phyloP scores from a whole-genome alignment of 2,113 vertebrate species.

The Podilymbus podiceps region DNA sequence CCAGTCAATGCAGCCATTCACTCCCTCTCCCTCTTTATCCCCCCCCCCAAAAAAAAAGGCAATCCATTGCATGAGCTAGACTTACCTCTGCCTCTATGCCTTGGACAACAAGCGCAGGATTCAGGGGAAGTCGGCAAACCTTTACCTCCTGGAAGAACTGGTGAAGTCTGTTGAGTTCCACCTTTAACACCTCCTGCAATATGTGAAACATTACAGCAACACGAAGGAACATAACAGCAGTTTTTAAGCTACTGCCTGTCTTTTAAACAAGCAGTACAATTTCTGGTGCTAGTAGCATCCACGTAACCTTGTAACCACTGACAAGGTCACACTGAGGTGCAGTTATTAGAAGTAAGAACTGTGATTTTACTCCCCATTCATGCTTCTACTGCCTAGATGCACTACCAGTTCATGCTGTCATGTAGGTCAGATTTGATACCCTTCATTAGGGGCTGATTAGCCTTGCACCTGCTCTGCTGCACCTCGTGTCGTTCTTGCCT shows the following conservation, averaged over 20 bases:
- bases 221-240: not conserved
- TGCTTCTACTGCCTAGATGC: not conserved
- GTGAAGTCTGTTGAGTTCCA: conserved; percentile 61
- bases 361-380: not conserved
- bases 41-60: rapidly evolving
- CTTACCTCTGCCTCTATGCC: conserved; percentile 66
- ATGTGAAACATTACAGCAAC: not conserved
- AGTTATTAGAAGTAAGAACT: not conserved
- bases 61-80: not conserved
- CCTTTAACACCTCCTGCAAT: conserved; percentile 67
- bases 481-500: not conserved
- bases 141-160: conserved; percentile 67
- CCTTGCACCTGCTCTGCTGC: not conserved
- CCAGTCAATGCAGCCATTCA: not conserved
- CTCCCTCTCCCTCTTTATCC: not conserved
- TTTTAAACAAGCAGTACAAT: not conserved
- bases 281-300: not conserved
- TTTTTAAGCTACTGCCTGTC: not conserved
- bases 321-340: not conserved
- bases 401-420: not conserved
- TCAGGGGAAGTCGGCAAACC: conserved; percentile 70
- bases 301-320: not conserved
- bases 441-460: not conserved
- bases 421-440: not conserved
- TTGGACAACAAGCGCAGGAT: conserved; percentile 44